A percentile compares a stretch with the other conserved stretches of the same genome.
Conservation (phyloP, 2,888 invertebrate species). For the Criorhina ranunculi region DNA sequence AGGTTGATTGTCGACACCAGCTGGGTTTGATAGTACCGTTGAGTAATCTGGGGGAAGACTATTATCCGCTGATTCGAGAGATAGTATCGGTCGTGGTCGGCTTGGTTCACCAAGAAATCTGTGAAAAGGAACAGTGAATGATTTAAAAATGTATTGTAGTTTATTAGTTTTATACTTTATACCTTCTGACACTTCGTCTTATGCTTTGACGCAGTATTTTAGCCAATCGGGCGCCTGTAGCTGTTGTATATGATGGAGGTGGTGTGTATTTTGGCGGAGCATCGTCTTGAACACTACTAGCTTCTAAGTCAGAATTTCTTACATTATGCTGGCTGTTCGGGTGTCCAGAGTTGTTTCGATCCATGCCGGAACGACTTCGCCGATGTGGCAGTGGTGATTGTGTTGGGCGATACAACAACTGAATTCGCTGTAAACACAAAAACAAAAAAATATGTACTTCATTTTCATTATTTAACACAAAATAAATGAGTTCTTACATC, state of each 20-base stretch:
- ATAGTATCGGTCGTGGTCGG: conserved; percentile 70
- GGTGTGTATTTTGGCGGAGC: conserved; percentile 97
- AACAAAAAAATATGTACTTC: conserved; percentile 73
- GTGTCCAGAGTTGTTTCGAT: conserved; percentile 74
- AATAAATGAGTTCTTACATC: conserved; percentile 88
- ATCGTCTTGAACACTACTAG: conserved; percentile 86
- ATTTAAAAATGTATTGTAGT: background rate
- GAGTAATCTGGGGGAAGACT: conserved; percentile 81
- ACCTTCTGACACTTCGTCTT: conserved; percentile 90
- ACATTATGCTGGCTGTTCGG: conserved; percentile 65
- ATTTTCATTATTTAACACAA: background rate
- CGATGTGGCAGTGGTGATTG: conserved; percentile 84
- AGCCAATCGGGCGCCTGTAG: conserved; percentile 93
- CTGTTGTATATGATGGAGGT: conserved; percentile 96
- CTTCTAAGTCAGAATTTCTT: conserved; percentile 73
- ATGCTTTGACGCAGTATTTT: conserved; percentile 91
- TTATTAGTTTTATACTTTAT: conserved; percentile 5
- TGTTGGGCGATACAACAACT: conserved; percentile 92
- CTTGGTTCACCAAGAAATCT: conserved; percentile 78
- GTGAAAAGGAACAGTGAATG: background rate
- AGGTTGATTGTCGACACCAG: conserved; percentile 67
- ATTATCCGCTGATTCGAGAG: conserved; percentile 66
- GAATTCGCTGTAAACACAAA: conserved; percentile 95
- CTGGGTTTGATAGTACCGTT: conserved; percentile 78
- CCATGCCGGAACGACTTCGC: conserved; percentile 74